Conservation (phyloP, 2,888 invertebrate genomes). For the Thymelicus lineola region DNA sequence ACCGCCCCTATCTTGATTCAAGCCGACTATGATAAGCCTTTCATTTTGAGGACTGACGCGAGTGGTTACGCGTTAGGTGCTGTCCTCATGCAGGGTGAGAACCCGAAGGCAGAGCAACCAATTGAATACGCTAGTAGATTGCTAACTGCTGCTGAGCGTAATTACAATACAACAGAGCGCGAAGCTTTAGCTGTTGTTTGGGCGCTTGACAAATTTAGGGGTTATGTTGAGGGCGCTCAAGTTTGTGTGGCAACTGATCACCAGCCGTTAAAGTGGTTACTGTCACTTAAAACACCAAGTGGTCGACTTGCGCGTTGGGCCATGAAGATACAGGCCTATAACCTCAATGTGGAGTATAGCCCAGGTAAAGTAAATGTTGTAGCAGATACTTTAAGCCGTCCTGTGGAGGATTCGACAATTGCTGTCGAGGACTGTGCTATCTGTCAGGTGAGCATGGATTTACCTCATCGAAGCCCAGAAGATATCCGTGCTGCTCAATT, state of each 20-base stretch:
- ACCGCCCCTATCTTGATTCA: background rate
- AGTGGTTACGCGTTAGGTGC: background rate
- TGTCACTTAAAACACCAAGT: background rate
- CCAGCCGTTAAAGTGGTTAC: background rate
- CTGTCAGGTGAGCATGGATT: background rate
- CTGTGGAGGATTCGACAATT: background rate
- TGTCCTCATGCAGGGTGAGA: background rate
- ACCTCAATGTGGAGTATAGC: background rate
- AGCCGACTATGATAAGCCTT: no score
- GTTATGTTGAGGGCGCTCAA: background rate
- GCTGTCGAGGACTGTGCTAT: background rate
- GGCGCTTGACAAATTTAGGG: background rate
- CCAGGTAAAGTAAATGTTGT: slow-evolving; percentile 2
- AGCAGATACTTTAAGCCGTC: background rate
- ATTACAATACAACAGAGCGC: background rate
- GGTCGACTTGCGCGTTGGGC: slow-evolving; percentile 4
- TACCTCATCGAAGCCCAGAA: slow-evolving; percentile 2
- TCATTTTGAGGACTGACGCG: no score
- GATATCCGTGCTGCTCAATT: background rate
- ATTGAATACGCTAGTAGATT: no score
- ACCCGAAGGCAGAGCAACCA: background rate
- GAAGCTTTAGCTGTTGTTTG: background rate
- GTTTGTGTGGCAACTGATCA: background rate
- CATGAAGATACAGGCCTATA: background rate
- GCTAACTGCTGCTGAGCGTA: background rate